Base-by-base conservation (phyloP, 2,797 vertebrate genomes). In the Harpagifer antarcticus region DNA sequence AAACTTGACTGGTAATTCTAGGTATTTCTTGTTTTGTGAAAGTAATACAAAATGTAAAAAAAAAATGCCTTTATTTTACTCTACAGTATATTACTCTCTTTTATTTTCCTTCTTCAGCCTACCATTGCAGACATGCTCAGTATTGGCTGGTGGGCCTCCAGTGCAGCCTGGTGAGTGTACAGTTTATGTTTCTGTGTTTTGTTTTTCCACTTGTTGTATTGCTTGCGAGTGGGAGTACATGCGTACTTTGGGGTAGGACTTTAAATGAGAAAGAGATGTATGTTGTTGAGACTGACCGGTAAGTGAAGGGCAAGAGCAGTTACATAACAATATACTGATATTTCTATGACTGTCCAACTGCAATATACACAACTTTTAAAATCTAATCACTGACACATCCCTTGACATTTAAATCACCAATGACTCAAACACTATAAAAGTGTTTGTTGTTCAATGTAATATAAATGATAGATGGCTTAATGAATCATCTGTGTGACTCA, bases 81-180 rank as follows among this genome's bases (percentile, higher is more conserved):
- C 56, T 43, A 2, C 33, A 27, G 27, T 5, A 27, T 11, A 15
- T 68, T 13, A 68, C 20, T 67, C 33, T 44, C 2, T 72, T 48
- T 66, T 13, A 27, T 59, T 70, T 3, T 76, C 43, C 1, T 61
- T 77, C 70, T 78, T 54, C 86, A 99, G 98, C 98, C 98, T 70
- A 98, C 97, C 0, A 94, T 99, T 89, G 95, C 97, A 84, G 98
- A 99, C 84, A 78, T 99, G 81, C 93, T 99, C 66, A 97, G 96
- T 27, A 92, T 99, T 68, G 97, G 98, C 84, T 99, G 98, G 98
- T 99, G 98, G 98, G 97, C 98, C 43, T 98, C 98, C 2, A 96
- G 92, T 78, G 97, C 96, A 58, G 96, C 97, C 74, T 99, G 98
- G 98, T 99, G 91, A 96, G 97, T 74, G 20, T 33, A 16, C 55